Percentiles rank a stretch among this genome's conserved stretches.
Evolutionary conservation across 2,797 vertebrate species (phyloP).

Genomic region (Hipposideros larvatus): DNA sequence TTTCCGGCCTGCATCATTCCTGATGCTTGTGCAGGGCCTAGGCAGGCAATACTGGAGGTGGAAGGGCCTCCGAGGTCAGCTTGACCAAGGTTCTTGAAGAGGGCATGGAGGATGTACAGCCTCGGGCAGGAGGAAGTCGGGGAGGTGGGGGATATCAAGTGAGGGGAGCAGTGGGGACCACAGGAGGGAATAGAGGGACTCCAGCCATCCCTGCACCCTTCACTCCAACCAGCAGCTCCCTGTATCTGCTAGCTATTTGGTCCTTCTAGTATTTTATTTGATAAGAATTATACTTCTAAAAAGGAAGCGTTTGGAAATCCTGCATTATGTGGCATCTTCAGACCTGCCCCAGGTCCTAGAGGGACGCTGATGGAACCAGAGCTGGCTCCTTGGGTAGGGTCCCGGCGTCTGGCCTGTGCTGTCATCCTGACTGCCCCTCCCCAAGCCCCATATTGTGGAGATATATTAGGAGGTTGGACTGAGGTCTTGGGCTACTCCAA

Average conservation of each 20-base stretch:
- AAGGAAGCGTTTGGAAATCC: neutral
- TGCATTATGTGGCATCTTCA: neutral
- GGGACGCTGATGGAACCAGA: neutral
- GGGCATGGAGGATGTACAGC: neutral
- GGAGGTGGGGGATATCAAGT: neutral
- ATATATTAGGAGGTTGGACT: neutral
- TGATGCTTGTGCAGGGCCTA: neutral
- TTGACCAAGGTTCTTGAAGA: neutral
- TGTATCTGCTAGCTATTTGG: neutral
- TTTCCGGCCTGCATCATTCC: neutral
- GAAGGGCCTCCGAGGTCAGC: neutral
- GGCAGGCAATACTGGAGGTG: neutral
- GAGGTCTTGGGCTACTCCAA: neutral
- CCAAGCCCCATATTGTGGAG: neutral
- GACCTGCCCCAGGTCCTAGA: neutral
- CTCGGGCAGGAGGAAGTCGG: neutral
- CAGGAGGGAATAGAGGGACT: neutral
- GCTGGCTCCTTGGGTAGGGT: neutral
- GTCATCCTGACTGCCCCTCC: neutral
- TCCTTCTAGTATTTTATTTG: neutral
- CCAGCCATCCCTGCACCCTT: neutral
- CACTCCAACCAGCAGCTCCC: neutral
- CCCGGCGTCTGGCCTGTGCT: neutral
- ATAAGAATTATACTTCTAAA: neutral
- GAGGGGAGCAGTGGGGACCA: neutral